These are phyloP conservation scores for Drosophila repleta DNA, from an alignment of 1,140 invertebrate genomes.

Conservation along the genomic window DNA sequence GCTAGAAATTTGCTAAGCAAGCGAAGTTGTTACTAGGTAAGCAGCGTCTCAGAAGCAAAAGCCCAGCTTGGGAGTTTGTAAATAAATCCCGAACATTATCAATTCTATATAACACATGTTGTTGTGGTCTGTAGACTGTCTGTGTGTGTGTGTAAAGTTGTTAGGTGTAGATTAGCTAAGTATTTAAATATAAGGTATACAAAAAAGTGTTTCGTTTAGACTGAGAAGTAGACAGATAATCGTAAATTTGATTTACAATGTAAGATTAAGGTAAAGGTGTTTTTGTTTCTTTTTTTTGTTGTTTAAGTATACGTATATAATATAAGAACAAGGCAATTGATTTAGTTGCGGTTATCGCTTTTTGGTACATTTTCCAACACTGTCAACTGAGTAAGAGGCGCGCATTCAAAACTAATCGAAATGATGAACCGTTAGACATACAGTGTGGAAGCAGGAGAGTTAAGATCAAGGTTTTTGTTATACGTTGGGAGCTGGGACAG, in stretches of 20 bases:
- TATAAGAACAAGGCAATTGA: constrained; percentile 74
- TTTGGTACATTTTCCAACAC: constrained; percentile 63
- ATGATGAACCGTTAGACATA: constrained; percentile 9
- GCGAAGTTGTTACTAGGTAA: constrained; percentile 66
- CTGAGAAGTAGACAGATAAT: constrained; percentile 30
- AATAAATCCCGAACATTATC: constrained; percentile 47
- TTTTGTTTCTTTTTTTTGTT: constrained; percentile 34
- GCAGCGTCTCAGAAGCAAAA: constrained; percentile 67
- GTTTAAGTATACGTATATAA: constrained; percentile 59
- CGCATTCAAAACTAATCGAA: constrained; percentile 19
- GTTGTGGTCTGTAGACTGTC: background rate
- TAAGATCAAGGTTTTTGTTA: background rate
- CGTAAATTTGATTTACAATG: constrained; percentile 79
- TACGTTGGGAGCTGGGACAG: background rate
- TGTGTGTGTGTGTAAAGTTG: constrained; percentile 29
- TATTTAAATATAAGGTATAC: constrained; percentile 52
- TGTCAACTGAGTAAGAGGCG: constrained; percentile 39
- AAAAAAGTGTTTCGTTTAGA: constrained; percentile 53
- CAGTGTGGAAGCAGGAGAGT: constrained; percentile 20
- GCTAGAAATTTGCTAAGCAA: constrained; percentile 43
- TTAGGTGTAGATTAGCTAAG: constrained; percentile 46
- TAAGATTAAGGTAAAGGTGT: constrained; percentile 43
- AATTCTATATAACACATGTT: constrained; percentile 37
- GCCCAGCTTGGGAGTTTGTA: constrained; percentile 40
- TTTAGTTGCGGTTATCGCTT: constrained; percentile 43